These are phyloP conservation scores for Lepidostoma basale DNA, from an alignment of 1,140 invertebrate species.

Conservation along the genomic window DNA sequence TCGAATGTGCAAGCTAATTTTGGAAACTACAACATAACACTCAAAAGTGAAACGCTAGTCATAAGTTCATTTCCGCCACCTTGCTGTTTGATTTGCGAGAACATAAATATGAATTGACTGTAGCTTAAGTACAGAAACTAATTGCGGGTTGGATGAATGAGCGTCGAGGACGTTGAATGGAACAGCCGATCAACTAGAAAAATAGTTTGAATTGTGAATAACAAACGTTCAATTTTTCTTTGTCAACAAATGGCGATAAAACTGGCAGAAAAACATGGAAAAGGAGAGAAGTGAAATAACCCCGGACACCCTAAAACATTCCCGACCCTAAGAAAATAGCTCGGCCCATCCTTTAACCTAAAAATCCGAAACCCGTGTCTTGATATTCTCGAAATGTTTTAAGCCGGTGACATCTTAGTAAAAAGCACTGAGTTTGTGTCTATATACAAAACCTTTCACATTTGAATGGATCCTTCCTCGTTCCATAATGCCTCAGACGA, in stretches of 20 bases:
- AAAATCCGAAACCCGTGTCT: neutral
- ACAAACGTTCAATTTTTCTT: constrained; percentile 39
- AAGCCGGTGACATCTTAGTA: neutral
- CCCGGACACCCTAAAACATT: neutral
- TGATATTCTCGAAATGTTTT: neutral
- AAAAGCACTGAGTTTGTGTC: neutral
- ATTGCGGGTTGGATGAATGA: too few relatives aligned
- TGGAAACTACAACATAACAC: too few relatives aligned
- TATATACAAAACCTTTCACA: neutral
- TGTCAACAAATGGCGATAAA: constrained; percentile 40
- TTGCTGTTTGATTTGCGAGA: too few relatives aligned
- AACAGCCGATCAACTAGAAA: too few relatives aligned
- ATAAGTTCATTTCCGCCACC: too few relatives aligned
- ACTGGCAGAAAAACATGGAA: constrained; percentile 7
- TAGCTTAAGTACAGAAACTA: too few relatives aligned
- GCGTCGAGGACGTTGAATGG: too few relatives aligned
- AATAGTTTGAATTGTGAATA: constrained; percentile 17
- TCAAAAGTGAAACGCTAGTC: too few relatives aligned
- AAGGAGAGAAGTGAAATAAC: constrained; percentile 7
- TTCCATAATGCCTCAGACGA: too few relatives aligned
- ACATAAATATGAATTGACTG: too few relatives aligned
- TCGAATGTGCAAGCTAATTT: too few relatives aligned
- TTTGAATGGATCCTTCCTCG: too few relatives aligned
- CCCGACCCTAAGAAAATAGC: neutral
- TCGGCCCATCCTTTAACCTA: neutral